Evolutionary conservation across 2,888 invertebrate species (phyloP), one percentile per base, ranked within the genome.

Genomic region (Sesia bembeciformis): DNA sequence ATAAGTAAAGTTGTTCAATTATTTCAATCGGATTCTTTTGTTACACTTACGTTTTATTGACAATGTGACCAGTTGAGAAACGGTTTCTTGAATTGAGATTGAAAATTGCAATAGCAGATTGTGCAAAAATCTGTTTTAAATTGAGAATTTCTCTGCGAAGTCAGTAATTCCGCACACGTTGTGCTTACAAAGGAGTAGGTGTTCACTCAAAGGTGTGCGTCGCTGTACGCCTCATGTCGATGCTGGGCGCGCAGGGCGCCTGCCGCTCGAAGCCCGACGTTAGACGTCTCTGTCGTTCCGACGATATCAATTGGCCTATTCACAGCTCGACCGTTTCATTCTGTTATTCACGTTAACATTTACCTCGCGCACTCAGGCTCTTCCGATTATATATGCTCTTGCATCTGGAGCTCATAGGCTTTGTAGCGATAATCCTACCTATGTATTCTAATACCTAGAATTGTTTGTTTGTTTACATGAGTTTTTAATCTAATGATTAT

Each of bases 201-300:
- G 56, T 55, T 60, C 53, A 59, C 60, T 70, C 72, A 74, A 74
- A 75, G 72, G 66, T 65, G 65, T 58, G 61, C 64, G 67, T 64
- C 60, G 61, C 61, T 62, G 68, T 64, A 64, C 64, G 65, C 65
- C 56, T 57, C 57, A 41, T 52, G 50, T 56, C 56, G 54, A 52
- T 42, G 41, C 49, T 8, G 8, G 5, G 53, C 57, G 50, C 50
- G 41, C 49, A n/a, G 8, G 5, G 53, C 57, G 50, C 7, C 40
- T 5, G 39, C 50, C 50, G 39, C 7, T 52, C 43, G 54, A 7
- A 50, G 23, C 23, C 38, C 38, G 38, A 50, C 50, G 38, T 46
- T 46, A 23, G 23, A 23, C 23, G 23, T 23, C n/a, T 8, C 46
- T 46, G 46, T 46, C 46, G 46, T 23, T 23, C 8, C 4, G 46